phyloP scores from a whole-genome alignment of 2,797 vertebrate species.

The Cetoscarus ocellatus region DNA sequence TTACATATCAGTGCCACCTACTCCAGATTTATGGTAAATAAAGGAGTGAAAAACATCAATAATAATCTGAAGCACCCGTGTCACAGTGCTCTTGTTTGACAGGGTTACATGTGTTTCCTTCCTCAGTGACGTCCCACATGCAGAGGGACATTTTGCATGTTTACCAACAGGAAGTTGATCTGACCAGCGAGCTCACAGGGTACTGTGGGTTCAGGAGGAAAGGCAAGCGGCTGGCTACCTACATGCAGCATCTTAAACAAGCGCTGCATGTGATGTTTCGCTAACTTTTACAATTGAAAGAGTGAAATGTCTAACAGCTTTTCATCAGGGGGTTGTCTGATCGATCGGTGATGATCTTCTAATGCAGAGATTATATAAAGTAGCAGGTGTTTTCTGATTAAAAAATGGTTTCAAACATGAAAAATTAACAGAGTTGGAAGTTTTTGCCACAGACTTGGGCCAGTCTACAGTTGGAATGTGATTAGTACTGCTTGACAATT shows the following conservation, averaged over 20 bases:
- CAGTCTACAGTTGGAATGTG: not conserved
- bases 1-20: too few species aligned
- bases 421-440: not conserved
- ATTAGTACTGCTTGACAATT: not conserved
- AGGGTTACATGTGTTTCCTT: slow-evolving; percentile 69
- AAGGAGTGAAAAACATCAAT: too few species aligned
- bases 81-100: not conserved
- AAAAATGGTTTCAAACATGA: slow-evolving; percentile 3
- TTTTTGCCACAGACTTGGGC: slow-evolving; percentile 30
- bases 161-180: slow-evolving; percentile 91
- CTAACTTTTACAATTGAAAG: slow-evolving; percentile 27
- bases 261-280: slow-evolving; percentile 23
- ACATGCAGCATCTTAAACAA: slow-evolving; percentile 32
- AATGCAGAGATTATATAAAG: slow-evolving; percentile 15
- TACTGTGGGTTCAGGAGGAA: slow-evolving; percentile 79
- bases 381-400: slow-evolving; percentile 30
- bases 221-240: slow-evolving; percentile 82
- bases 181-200: slow-evolving; percentile 86
- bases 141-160: slow-evolving; percentile 86
- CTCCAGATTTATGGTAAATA: too few species aligned
- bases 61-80: not conserved
- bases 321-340: not conserved
- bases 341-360: slow-evolving; percentile 1
- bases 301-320: slow-evolving; percentile 32
- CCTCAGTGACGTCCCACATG: slow-evolving; percentile 83